phyloP scores from a whole-genome alignment of 2,797 vertebrate species.

The Morus bassanus region DNA sequence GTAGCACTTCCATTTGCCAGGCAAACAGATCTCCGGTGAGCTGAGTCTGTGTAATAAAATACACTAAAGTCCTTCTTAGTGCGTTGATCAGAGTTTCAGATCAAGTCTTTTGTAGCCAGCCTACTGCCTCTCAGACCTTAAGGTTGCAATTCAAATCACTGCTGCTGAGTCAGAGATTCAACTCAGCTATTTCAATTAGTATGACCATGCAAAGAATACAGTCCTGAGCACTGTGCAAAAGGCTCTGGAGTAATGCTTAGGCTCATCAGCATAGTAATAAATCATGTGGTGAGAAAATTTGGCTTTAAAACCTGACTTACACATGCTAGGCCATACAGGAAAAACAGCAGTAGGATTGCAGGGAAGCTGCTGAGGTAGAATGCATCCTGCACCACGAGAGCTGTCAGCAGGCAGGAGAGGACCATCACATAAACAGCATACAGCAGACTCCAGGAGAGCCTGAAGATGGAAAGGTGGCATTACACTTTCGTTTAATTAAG shows the following conservation, averaged over 20 bases:
- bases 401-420: constrained; percentile 51
- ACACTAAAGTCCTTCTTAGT: background rate
- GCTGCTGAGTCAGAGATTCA: background rate
- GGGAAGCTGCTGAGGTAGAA: constrained; percentile 82
- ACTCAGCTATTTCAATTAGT: background rate
- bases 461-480: background rate
- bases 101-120: background rate
- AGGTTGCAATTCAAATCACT: background rate
- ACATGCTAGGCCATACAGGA: constrained; percentile 87
- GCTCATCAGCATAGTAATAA: background rate
- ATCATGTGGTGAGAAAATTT: background rate
- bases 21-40: background rate
- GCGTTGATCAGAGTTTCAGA: background rate
- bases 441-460: constrained; percentile 70
- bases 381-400: constrained; percentile 53
- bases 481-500: background rate
- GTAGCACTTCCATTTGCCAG: background rate
- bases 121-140: background rate
- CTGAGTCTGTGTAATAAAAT: background rate
- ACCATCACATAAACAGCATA: constrained; percentile 34
- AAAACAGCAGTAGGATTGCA: constrained; percentile 80
- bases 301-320: constrained; percentile 74
- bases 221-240: background rate
- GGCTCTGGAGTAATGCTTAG: background rate
- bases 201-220: background rate